A percentile compares a stretch with the other conserved stretches of the same genome.
These are phyloP conservation scores for Esox masquinongy DNA, from an alignment of 2,797 vertebrate genomes.

Conservation along the genomic window DNA sequence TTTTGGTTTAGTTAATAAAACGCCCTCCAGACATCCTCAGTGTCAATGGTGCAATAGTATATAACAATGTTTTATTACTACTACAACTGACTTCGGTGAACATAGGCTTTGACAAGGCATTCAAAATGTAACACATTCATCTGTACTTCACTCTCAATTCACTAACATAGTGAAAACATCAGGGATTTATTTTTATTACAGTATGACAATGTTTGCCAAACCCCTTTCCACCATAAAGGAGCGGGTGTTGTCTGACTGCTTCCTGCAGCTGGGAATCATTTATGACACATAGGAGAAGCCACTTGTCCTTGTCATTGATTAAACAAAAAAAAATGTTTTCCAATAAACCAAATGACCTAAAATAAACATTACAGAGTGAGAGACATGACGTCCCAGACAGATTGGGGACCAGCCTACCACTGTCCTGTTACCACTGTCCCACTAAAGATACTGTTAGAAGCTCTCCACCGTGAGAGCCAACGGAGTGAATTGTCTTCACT, in stretches of 20 bases:
- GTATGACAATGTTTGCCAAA: neutral
- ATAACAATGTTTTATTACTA: neutral
- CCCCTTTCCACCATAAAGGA: neutral
- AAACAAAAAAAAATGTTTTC: neutral
- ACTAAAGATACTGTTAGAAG: neutral
- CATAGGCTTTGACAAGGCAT: neutral
- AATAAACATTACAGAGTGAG: neutral
- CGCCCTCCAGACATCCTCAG: no score
- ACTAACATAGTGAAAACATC: neutral
- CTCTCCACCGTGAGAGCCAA: neutral
- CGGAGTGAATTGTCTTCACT: neutral
- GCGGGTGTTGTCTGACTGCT: neutral
- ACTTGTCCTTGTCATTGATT: neutral
- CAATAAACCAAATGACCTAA: neutral
- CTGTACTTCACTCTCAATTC: neutral
- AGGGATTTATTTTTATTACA: neutral
- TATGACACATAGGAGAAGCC: neutral
- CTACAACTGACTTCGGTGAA: neutral
- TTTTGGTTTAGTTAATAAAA: no score
- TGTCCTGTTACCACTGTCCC: neutral
- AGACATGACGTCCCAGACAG: neutral
- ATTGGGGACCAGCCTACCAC: neutral
- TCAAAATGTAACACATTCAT: neutral
- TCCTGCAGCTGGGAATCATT: neutral
- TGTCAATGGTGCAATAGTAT: neutral